Base-by-base conservation (phyloP, 2,888 invertebrate genomes). In the Phortica okadai region DNA sequence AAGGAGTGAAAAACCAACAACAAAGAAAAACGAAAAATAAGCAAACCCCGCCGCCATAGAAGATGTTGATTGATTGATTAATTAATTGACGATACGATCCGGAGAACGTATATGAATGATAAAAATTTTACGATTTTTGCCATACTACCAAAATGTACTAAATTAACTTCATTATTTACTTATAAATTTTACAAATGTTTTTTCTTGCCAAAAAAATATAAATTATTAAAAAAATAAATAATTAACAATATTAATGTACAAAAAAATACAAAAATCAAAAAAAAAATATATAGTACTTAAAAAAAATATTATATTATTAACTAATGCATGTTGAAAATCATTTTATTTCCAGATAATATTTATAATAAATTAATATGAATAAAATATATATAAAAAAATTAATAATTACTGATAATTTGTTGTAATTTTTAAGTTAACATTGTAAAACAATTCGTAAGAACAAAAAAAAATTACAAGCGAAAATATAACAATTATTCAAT, bases 391-490 rank as follows among this genome's bases (percentile, higher is more conserved):
- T 78, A 75, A 78, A 79, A 76, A 78, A 76, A 72, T 78, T 64
- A 77, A 79, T 69, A 79, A 80, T 81, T 79, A 45, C 11, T 70
- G 77, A 76, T 80, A 81, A 86, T 81, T 80, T 86, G 87, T 85
- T 86, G 86, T 87, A 86, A 82, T 79, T 82, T 80, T 77, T 87
- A 87, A 83, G 80, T 76, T 84, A 81, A 75, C 11, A 83, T 77
- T 77, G 69, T 70, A 70, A 70, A 59, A 62, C 74, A 25, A 11
- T 50, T 50, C 58, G n/a, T 73, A 73, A 73, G 56, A 58, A 58
- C 16, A 75, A 59, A 74, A 77, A 74, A 77, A 77, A 59, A 69
- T 70, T 56, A 74, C 67, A 76, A 74, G 50, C 42, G 45, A 59
- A 69, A 74, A 78, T 62, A 75, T 59, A 77, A 80, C 79, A 75